Base-by-base conservation (phyloP, 2,797 vertebrate species). In the Delichon dasypus region DNA sequence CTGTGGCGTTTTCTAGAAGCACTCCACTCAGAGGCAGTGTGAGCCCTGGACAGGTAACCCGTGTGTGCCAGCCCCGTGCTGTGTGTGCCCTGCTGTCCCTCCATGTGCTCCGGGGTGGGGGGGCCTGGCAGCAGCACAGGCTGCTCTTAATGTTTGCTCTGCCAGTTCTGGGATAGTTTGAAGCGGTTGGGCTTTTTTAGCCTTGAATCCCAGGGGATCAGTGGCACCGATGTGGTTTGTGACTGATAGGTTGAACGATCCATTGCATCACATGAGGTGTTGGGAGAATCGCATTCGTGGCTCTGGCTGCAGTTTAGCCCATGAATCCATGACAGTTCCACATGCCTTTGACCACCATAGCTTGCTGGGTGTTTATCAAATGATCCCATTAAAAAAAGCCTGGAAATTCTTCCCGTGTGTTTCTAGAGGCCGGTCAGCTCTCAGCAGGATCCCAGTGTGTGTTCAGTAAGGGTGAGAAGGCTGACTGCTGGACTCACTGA, bases 131-230 rank as follows among this genome's bases (percentile, higher is more conserved):
- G 26, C 70, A 76, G 74, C 94, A n/a, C 61, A 32, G 12, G 74
- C 89, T 95, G 90, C 76, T 77, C 91, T 71, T 57, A 6, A 19
- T 60, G 51, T 89, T 57, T 94, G 71, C 75, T 96, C 19, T 95
- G 96, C 82, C 82, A 26, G 4, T 70, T 92, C 65, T 73, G 22
- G 83, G 64, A 40, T 68, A 38, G 32, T 83, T 70, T 78, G 51
- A 75, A 93, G 75, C 22, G 11, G 10, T 17, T 75, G 55, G 87
- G 18, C 2, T 30, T 62, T 72, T 90, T 78, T 88, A 82, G 62
- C 70, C 62, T 71, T 47, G 89, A 68, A 74, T 94, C 77, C 50
- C 38, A 38, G 38, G 38, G 38, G 38, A 38, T 38, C 47, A 58
- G n/a, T 68, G 89, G 71, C 76, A 58, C 72, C 92, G 81, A 30